Evolutionary conservation across 64 coral and sea anemone genomes (phyloP), one percentile per base, ranked within the genome.

Genomic region (Orbicella faveolata): DNA sequence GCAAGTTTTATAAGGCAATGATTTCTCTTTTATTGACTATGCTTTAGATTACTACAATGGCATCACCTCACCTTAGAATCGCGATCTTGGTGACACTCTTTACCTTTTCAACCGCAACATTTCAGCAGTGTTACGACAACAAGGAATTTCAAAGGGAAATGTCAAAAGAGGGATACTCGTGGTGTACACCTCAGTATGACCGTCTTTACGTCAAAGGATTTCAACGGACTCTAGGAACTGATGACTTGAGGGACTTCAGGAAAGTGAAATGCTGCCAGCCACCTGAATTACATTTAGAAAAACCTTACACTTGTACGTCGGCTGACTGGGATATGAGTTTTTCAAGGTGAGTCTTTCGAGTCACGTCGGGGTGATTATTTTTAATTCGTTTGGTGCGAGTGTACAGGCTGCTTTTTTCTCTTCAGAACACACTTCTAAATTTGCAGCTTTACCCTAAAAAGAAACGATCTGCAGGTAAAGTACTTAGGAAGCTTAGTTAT

Each of bases 321-420:
- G 81, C 63, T 11, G 81, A 84, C 81, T 84, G 81, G 81, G 81
- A 84, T 12, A 39, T 84, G 63, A 84, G 81, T 48, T 66, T 67
- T 68, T 39, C 20, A 66, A 84, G 36, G 81, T 84, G 1, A 9
- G 77, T 79, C 52, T 12, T 39, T 36, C 39, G 36, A 20, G 3
- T 30, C 19, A 9, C 5, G 44, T 48, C 5, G 7, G 44, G 5
- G 44, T 6, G 44, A 48, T 48, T 48, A 5, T 48, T 0, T 48
- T 48, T 48, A 6, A 48, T 6, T 48, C 44, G 2, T 48, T 48
- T 48, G 44, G 44, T 48, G 7, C 44, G 44, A 41, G 39, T 41
- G 39, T n/a, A n/a, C n/a, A n/a, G n/a, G n/a, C 4, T 39, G 37
- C 37, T 39, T 39, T 39, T 39, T 39, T 39, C n/a, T n/a, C n/a